These are phyloP conservation scores for Mellilla xanthometata DNA, from an alignment of 2,888 invertebrate species.

Conservation along the genomic window DNA sequence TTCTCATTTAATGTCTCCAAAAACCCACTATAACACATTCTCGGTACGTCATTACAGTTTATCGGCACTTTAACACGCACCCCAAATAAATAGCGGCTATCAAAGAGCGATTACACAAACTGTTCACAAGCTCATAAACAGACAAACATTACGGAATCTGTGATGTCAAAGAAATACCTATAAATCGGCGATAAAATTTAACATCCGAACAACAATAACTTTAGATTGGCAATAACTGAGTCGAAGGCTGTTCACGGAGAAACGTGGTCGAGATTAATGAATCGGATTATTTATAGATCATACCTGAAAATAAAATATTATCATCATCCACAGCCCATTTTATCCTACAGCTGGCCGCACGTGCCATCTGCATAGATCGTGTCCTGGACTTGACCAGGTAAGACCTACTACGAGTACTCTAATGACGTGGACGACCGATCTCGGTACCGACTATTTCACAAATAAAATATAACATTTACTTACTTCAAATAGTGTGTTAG, in stretches of 20 bases:
- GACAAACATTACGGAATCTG: constrained; percentile 66
- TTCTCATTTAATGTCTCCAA: constrained; percentile 9
- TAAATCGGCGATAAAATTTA: constrained; percentile 64
- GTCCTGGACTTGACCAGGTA: too few species aligned
- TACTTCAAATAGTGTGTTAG: too few species aligned
- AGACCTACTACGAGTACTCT: too few species aligned
- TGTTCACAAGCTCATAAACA: constrained; percentile 72
- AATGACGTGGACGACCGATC: too few species aligned
- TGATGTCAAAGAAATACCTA: constrained; percentile 70
- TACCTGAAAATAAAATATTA: too few species aligned
- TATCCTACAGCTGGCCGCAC: too few species aligned
- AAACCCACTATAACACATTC: constrained; percentile 46
- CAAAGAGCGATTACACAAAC: constrained; percentile 71
- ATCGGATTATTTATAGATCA: too few species aligned
- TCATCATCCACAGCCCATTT: too few species aligned
- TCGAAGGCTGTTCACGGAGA: constrained; percentile 30
- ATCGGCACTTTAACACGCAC: constrained; percentile 57
- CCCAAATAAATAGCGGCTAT: constrained; percentile 70
- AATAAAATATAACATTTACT: too few species aligned
- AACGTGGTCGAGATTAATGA: neutral
- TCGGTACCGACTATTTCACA: too few species aligned
- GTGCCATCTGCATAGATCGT: too few species aligned
- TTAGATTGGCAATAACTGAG: constrained; percentile 43
- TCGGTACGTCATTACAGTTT: constrained; percentile 62
- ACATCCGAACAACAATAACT: constrained; percentile 50